A percentile compares a stretch with the other conserved stretches of the same genome.
Conservation (phyloP, 1,140 invertebrate species). For the Dinoponera quadriceps region DNA sequence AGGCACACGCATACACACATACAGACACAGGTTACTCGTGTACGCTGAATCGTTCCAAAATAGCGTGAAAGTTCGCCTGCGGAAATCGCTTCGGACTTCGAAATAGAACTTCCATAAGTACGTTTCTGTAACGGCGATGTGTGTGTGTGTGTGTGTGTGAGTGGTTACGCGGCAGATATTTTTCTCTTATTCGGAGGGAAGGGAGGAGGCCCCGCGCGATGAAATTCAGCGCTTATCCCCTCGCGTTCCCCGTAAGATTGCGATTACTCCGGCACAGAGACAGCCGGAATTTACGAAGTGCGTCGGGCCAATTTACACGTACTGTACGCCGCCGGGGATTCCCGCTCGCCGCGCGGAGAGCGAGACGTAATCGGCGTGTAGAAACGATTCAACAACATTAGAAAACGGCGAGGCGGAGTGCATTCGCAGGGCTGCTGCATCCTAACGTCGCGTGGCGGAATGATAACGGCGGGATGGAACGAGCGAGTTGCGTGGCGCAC, state of each 20-base stretch:
- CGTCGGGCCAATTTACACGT: slow-evolving; percentile 55
- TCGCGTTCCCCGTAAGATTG: slow-evolving; percentile 37
- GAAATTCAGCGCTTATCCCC: slow-evolving; percentile 58
- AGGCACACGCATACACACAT: too few species aligned
- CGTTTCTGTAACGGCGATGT: neutral
- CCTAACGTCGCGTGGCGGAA: slow-evolving; percentile 1
- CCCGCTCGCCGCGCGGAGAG: too few species aligned
- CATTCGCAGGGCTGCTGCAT: slow-evolving; percentile 30
- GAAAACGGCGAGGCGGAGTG: slow-evolving; percentile 34
- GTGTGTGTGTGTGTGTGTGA: too few species aligned
- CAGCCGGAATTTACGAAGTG: slow-evolving; percentile 57
- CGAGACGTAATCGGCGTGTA: slow-evolving; percentile 35
- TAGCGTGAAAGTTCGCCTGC: slow-evolving; percentile 22
- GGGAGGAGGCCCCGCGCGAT: slow-evolving; percentile 26
- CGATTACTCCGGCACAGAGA: slow-evolving; percentile 45
- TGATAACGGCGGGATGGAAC: neutral
- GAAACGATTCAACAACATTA: slow-evolving; percentile 40
- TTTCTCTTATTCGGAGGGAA: slow-evolving; percentile 17
- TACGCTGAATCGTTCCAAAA: slow-evolving; percentile 12
- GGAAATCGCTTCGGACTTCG: slow-evolving; percentile 33
- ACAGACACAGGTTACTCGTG: too few species aligned
- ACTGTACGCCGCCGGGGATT: slow-evolving; percentile 35
- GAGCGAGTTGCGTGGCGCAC: too few species aligned
- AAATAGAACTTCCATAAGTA: slow-evolving; percentile 26
- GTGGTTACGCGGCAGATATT: slow-evolving; percentile 35